Conservation (phyloP, 2,888 invertebrate species). For the Hirtodrosophila alboralis region DNA sequence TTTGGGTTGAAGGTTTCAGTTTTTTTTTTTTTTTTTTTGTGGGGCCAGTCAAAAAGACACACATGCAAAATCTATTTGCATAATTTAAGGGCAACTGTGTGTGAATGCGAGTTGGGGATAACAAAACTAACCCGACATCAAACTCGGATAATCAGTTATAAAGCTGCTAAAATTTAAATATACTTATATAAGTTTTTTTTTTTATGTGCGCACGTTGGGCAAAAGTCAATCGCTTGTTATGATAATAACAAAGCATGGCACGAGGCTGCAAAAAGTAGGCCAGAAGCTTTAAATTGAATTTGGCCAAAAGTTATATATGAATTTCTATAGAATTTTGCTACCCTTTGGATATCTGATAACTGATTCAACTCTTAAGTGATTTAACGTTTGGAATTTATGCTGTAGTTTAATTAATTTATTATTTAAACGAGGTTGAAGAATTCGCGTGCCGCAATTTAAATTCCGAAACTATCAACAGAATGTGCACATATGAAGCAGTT, state of each 20-base stretch:
- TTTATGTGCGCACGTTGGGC: slow-evolving; percentile 33
- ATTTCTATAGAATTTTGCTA: no score
- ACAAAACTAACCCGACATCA: slow-evolving; percentile 31
- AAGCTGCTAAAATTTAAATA: slow-evolving; percentile 43
- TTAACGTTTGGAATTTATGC: slow-evolving; percentile 1
- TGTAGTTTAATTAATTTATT: not conserved
- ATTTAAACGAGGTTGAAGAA: no score
- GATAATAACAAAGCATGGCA: slow-evolving; percentile 9
- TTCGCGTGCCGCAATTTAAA: no score
- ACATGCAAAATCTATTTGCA: slow-evolving; percentile 42
- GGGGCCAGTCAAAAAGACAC: slow-evolving; percentile 11
- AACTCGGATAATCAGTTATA: slow-evolving; percentile 47
- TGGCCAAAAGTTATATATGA: not conserved
- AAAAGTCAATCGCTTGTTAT: slow-evolving; percentile 36
- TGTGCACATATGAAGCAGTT: no score
- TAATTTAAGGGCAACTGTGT: slow-evolving; percentile 30
- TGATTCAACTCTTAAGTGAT: slow-evolving; percentile 3
- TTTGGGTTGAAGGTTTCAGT: slow-evolving; percentile 4
- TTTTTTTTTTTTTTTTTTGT: not conserved
- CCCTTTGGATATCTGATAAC: no score
- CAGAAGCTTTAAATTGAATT: not conserved
- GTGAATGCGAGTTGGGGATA: slow-evolving; percentile 1
- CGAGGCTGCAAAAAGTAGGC: no score
- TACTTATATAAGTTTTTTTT: slow-evolving; percentile 25
- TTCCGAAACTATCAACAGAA: no score